Evolutionary conservation across 2,888 invertebrate species (phyloP), one percentile per base, ranked within the genome.

Genomic region (Linyphia triangularis): DNA sequence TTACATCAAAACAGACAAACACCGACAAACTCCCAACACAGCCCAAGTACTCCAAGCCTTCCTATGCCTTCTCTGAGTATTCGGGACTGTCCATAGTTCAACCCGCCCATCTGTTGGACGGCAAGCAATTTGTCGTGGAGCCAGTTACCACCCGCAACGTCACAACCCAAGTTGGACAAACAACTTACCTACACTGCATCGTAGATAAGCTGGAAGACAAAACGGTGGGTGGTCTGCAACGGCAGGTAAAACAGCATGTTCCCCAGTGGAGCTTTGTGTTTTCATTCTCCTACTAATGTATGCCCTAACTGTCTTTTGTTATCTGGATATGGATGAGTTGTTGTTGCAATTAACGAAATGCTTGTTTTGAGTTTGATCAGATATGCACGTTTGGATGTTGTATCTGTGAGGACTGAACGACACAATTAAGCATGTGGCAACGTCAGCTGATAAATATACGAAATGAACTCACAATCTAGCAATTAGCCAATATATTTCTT

Each of bases 221-320:
- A 90, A 91, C 91, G 89, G 91, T 91, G 81, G 90, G 91, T 90
- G 83, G 81, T 33, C 83, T 79, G 30, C 83, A 89, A 30, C 63
- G 88, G 10, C 88, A 89, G 88, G 88, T 89, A 89, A 86, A 73
- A 28, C 84, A 69, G 86, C 86, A 86, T 86, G 85, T 79, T 85
- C 79, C 73, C 28, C 43, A 43, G 43, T 43, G 43, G 43, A 43
- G 16, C n/a, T n/a, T n/a, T n/a, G n/a, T 43, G 43, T 16, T 43
- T 43, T 16, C 13, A 3, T 43, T 16, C 16, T 40, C 69, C 82
- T 33, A 61, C 61, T 51, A 67, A 67, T 69, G 9, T n/a, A n/a
- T 33, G 33, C 10, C 30, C n/a, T 59, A 51, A 57, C 19, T 30
- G 26, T 26, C 57, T 33, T n/a, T n/a, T n/a, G n/a, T n/a, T n/a